Base-by-base conservation (phyloP, 2,888 invertebrate species). In the Linnaemya tessellans region DNA sequence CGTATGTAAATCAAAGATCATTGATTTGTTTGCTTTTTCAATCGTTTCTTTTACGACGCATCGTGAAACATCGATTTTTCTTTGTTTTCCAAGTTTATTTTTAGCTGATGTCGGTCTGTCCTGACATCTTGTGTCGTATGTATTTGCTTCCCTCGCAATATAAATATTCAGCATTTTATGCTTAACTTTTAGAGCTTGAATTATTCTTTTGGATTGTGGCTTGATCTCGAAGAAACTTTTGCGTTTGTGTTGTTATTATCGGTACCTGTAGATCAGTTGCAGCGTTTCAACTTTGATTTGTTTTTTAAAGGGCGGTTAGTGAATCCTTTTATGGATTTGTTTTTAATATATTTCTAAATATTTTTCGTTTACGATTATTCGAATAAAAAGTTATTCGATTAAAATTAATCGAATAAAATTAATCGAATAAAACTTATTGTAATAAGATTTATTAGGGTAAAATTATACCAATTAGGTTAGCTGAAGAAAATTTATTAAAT, bases 1-100 rank as follows among this genome's bases (percentile, higher is more conserved):
- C 79, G 82, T 85, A 85, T 85, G 85, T 82, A 85, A 85, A 85
- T 85, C 79, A 85, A 85, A 82, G 82, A 85, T 82, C 85, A 82
- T 85, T 85, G 85, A 85, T 85, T 85, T 85, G 81, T 80, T 85
- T 79, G 43, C 65, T 46, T 30, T n/a, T 79, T 18, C 84, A 67
- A 60, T 75, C 46, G 68, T 62, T 49, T 30, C n/a, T 56, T 77
- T 70, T 58, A 41, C 46, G 56, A 77, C 70, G 64, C 46, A 49
- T 70, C 70, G 64, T 56, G 20, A 43, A 78, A 83, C 71, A 83
- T 83, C 65, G 71, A 83, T 71, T 78, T 70, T 58, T 56, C 46
- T 43, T 58, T 51, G 30, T 67, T 25, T 43, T 54, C 41, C 13
- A n/a, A 54, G 11, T 38, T 46, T 46, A 41, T 38, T 62, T 74